Evolutionary conservation across 2,888 invertebrate genomes (phyloP).

Genomic region (Odontocolon sp.): DNA sequence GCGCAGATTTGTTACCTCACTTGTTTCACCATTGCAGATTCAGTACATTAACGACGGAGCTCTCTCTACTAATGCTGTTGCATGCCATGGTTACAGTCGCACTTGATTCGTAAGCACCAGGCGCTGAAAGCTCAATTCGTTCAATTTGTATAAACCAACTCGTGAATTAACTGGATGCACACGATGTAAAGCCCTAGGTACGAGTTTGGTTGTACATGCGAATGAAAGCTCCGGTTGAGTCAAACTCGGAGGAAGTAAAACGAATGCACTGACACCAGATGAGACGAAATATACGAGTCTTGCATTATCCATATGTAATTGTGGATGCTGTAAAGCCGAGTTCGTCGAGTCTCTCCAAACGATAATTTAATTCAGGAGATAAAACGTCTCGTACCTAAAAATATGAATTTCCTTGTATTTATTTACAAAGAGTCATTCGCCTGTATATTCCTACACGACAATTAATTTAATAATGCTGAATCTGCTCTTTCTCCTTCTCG

Average conservation of each 20-base stretch:
- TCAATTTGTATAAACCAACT: background rate
- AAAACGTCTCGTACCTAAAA: background rate
- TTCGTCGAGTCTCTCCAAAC: background rate
- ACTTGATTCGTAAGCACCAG: constrained; percentile 13
- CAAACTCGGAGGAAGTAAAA: constrained; percentile 13
- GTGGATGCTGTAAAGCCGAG: background rate
- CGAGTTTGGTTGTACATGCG: background rate
- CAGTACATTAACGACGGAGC: constrained; percentile 16
- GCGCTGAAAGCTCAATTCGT: background rate
- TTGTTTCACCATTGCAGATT: background rate
- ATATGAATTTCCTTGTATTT: constrained; percentile 13
- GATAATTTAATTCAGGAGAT: background rate
- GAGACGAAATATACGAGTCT: background rate
- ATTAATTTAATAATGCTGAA: constrained; percentile 38
- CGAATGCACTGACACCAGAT: background rate
- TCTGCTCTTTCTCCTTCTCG: constrained; percentile 11
- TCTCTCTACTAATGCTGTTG: background rate
- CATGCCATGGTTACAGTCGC: constrained; percentile 8
- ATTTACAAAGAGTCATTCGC: constrained; percentile 22
- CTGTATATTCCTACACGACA: constrained; percentile 21
- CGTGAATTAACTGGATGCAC: constrained; percentile 35
- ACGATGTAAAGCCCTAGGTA: constrained; percentile 12
- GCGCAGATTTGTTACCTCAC: background rate
- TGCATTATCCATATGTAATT: constrained; percentile 15
- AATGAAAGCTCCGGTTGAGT: constrained; percentile 16